Evolutionary conservation across 2,888 invertebrate genomes (phyloP).

Genomic region (Drosophila monieri): DNA sequence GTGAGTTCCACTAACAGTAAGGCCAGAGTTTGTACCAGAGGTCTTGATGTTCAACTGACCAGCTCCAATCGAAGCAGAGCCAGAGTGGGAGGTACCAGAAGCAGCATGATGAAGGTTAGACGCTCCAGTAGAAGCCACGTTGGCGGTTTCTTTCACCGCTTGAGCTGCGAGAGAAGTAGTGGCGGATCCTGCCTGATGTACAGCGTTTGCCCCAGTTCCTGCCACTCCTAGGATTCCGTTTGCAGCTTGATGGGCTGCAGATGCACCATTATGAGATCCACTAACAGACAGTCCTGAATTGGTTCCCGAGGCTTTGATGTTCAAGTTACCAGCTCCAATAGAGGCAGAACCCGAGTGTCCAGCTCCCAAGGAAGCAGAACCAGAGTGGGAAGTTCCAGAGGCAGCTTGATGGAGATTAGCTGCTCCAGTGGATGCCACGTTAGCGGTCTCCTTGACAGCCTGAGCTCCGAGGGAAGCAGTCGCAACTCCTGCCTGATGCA

Average conservation of each 20-base stretch:
- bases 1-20: conserved; percentile 4
- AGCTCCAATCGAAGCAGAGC: background rate
- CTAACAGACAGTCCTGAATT: background rate
- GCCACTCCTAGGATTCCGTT: conserved; percentile 15
- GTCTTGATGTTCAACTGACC: conserved; percentile 7
- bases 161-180: conserved; percentile 1
- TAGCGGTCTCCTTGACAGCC: background rate
- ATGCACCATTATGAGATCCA: conserved; percentile 2
- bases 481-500: conserved; percentile 2
- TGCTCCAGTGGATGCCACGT: background rate
- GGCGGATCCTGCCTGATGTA: conserved; percentile 2
- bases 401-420: conserved; percentile 1
- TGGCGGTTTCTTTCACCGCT: background rate
- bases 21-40: background rate
- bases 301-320: background rate
- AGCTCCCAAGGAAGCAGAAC: background rate
- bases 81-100: background rate
- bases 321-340: background rate
- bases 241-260: conserved; percentile 7
- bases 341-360: conserved; percentile 8
- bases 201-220: conserved; percentile 4
- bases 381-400: background rate
- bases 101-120: conserved; percentile 5
- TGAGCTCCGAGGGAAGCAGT: conserved; percentile 4
- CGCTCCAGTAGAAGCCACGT: background rate